Evolutionary conservation across 2,797 vertebrate genomes (phyloP), one percentile per base, ranked within the genome.

Genomic region (Paratrypauchen microcephalus): DNA sequence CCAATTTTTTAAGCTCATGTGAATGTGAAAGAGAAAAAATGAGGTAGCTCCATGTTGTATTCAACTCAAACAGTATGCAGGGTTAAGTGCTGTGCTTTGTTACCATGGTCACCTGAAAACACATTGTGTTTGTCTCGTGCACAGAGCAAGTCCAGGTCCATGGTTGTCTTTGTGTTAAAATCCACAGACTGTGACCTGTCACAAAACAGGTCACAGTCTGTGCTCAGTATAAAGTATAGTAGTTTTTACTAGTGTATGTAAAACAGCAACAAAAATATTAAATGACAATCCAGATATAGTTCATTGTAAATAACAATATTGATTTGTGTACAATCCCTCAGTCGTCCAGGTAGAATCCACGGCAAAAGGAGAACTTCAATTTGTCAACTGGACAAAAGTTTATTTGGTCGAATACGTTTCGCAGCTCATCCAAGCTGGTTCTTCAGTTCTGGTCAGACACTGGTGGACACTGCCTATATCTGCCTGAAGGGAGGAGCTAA

Each of bases 71-170:
- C 58, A 72, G 62, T 71, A 92, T 91, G 86, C 90, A 87, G 91
- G 85, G 92, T 86, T 78, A 92, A 91, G 92, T 93, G 93, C 92
- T 95, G 94, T 61, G 90, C 91, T 91, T 90, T 63, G 95, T 97
- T 96, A 93, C 96, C 95, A 94, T 97, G 95, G 95, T 90, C 94
- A 97, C 95, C 86, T 88, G 90, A 91, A 90, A 94, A 95, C 91
- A 92, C 93, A 71, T 83, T 68, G 62, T 83, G 75, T 76, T 81
- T 67, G 89, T 92, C 87, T 89, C 91, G 88, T 69, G 58, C 72
- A 47, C 86, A 79, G 83, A 30, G 78, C 26, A 69, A 61, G 61
- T 39, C 55, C 13, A 36, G 47, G 61, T 56, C 60, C 12, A 36
- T 32, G n/a, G 4, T 60, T 39, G 7, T 57, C 48, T 66, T 66